A percentile compares a stretch with the other conserved stretches of the same genome.
phyloP scores from a whole-genome alignment of 1,140 invertebrate species.

The Ditylenchus dipsaci region DNA sequence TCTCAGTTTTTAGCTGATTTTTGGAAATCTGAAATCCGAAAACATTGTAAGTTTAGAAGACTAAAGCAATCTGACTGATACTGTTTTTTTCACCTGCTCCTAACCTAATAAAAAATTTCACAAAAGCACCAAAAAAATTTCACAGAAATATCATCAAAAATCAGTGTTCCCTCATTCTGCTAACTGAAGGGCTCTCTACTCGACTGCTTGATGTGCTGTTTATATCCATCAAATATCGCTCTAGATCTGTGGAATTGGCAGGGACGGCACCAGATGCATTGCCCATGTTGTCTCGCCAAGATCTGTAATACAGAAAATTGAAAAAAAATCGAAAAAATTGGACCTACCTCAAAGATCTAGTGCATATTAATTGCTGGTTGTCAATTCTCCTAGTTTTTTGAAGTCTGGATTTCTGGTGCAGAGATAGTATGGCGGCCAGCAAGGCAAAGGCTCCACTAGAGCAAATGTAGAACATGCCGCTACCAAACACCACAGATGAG shows the following conservation, averaged over 20 bases:
- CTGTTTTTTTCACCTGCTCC: too few relatives aligned
- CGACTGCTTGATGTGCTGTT: too few relatives aligned
- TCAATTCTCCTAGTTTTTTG: background rate
- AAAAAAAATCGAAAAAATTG: too few relatives aligned
- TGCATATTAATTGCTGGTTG: constrained; percentile 13
- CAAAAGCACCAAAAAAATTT: too few relatives aligned
- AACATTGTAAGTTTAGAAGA: too few relatives aligned
- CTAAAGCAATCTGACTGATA: too few relatives aligned
- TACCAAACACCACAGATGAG: background rate
- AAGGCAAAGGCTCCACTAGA: constrained; percentile 5
- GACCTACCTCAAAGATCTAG: background rate
- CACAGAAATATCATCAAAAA: too few relatives aligned
- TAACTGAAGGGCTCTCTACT: too few relatives aligned
- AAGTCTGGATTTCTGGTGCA: constrained; percentile 1
- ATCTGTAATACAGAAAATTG: background rate
- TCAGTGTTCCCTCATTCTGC: too few relatives aligned
- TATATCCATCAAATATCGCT: constrained; percentile 4
- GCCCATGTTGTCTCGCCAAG: constrained; percentile 9
- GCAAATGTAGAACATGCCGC: constrained; percentile 7
- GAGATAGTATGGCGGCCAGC: constrained; percentile 11
- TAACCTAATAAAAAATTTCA: too few relatives aligned
- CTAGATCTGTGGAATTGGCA: background rate
- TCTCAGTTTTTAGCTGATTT: too few relatives aligned
- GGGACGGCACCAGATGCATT: background rate
- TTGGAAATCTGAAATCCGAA: too few relatives aligned